Evolutionary conservation across 2,113 vertebrate genomes (phyloP).

Genomic region (western clawed frog (Xenopus tropicalis)): UCB_Xtro_10.0 CM004450.2:80103001-80103500

Average conservation of each 20-base stretch:
- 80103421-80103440: constrained; percentile 7
- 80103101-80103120: constrained; percentile 19
- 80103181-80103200: constrained; percentile 49
- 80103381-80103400: constrained; percentile 38
- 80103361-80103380: constrained; percentile 10
- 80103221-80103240: constrained; percentile 33
- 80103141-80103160: constrained; percentile 36
- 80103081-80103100: constrained; percentile 24
- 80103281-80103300: constrained; percentile 1
- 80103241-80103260: constrained; percentile 18
- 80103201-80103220: constrained; percentile 39
- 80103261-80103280: constrained; percentile 27
- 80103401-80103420: neutral
- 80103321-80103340: constrained; percentile 22
- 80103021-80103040: constrained; percentile 21
- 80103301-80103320: constrained; percentile 43
- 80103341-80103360: neutral
- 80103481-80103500: neutral
- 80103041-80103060: neutral
- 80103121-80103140: constrained; percentile 50
- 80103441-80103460: neutral
- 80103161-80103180: constrained; percentile 19
- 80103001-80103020: constrained; percentile 23
- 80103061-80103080: neutral
- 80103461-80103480: constrained; percentile 7